Conservation (phyloP, 2,888 invertebrate species). For the Lasius platythorax region DNA sequence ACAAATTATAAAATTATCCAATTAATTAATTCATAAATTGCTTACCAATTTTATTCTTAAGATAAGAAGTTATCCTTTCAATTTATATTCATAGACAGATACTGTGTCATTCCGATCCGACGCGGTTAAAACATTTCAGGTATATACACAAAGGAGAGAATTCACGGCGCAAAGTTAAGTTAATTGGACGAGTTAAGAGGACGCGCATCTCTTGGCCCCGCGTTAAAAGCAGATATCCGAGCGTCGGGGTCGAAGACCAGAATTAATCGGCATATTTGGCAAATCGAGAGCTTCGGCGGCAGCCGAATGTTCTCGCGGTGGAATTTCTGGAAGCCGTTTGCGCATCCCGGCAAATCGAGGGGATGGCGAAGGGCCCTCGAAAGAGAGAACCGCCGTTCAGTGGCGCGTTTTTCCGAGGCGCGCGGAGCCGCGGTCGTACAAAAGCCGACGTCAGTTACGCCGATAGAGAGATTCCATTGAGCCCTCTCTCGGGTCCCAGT, state of each 20-base stretch:
- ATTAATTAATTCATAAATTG: slow-evolving; percentile 3
- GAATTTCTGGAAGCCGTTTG: slow-evolving; percentile 71
- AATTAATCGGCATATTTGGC: slow-evolving; percentile 69
- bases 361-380: slow-evolving; percentile 70
- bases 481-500: slow-evolving; percentile 56
- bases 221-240: neutral
- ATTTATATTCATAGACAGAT: neutral
- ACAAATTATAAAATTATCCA: neutral
- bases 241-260: neutral
- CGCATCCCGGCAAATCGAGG: slow-evolving; percentile 64
- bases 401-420: slow-evolving; percentile 73
- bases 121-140: neutral
- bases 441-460: slow-evolving; percentile 77
- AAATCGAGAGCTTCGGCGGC: slow-evolving; percentile 64
- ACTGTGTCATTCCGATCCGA: neutral
- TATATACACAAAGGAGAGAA: neutral
- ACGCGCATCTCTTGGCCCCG: neutral
- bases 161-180: slow-evolving; percentile 2
- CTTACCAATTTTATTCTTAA: neutral
- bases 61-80: neutral
- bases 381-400: slow-evolving; percentile 68
- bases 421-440: slow-evolving; percentile 70
- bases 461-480: slow-evolving; percentile 78
- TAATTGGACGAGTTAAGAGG: slow-evolving; percentile 7
- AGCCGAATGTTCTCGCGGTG: slow-evolving; percentile 47